phyloP scores from a whole-genome alignment of 2,113 vertebrate genomes.

The Coregonus clupeaformis region DNA sequence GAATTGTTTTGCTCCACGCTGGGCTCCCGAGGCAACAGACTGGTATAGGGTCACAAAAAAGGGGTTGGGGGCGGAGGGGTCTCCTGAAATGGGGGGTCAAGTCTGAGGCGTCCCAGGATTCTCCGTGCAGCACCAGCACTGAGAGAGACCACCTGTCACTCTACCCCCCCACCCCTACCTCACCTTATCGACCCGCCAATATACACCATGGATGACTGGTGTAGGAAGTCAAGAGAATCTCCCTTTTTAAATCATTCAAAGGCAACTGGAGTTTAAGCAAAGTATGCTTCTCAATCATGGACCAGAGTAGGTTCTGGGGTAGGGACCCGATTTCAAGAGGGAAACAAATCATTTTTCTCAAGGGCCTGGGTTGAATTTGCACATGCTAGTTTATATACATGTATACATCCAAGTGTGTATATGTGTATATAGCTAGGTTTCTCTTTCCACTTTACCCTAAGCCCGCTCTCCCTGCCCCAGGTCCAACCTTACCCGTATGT shows the following conservation, averaged over 20 bases:
- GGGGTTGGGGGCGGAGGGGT: conserved; percentile 55
- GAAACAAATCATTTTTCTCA: conserved; percentile 44
- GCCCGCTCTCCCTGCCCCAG: conserved; percentile 37
- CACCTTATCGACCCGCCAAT: conserved; percentile 50
- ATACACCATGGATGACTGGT: background rate
- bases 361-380: conserved; percentile 71
- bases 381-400: conserved; percentile 61
- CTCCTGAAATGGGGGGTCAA: conserved; percentile 24
- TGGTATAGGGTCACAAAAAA: conserved; percentile 33
- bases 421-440: conserved; percentile 59
- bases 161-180: conserved; percentile 15
- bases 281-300: conserved; percentile 60
- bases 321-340: conserved; percentile 29
- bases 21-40: too few relatives aligned
- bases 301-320: conserved; percentile 45
- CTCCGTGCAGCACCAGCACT: conserved; percentile 71
- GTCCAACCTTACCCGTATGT: conserved; percentile 54
- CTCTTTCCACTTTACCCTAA: conserved; percentile 51
- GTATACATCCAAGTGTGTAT: conserved; percentile 54
- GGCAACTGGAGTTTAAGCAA: conserved; percentile 56
- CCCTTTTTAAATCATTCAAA: conserved; percentile 60
- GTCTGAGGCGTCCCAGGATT: conserved; percentile 52
- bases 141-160: conserved; percentile 60
- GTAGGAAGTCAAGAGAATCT: conserved; percentile 49
- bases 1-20: conserved; percentile 78